Evolutionary conservation across 2,888 invertebrate genomes (phyloP).

Genomic region (Hypomecis atomaria): DNA sequence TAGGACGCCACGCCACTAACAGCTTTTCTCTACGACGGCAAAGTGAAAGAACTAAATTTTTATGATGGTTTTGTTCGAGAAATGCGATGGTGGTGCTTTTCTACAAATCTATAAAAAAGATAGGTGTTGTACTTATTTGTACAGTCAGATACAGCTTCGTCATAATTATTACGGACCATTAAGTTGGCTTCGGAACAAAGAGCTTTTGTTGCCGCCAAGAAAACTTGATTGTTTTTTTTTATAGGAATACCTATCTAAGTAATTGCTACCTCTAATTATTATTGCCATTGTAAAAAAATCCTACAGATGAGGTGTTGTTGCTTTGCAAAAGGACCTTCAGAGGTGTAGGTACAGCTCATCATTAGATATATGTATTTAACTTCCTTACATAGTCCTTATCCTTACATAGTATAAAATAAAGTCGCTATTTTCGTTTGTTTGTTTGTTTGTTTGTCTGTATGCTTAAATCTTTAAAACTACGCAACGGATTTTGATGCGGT

Average conservation of each 20-base stretch:
- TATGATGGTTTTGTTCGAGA: background rate
- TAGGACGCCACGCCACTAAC: constrained; percentile 3
- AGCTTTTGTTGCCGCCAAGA: constrained; percentile 41
- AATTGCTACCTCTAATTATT: constrained; percentile 7
- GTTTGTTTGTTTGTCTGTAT: no score
- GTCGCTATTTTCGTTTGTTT: no score
- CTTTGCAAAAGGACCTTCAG: no score
- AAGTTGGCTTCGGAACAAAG: constrained; percentile 41
- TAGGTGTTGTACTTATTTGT: constrained; percentile 1
- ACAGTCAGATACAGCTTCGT: constrained; percentile 27
- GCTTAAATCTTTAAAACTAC: no score
- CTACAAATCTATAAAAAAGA: background rate
- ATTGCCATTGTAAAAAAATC: background rate
- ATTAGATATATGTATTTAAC: no score
- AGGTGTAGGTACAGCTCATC: no score
- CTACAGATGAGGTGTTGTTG: no score
- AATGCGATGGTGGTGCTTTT: background rate
- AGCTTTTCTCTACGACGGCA: background rate
- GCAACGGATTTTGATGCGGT: no score
- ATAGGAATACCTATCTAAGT: constrained; percentile 26
- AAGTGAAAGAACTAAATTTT: background rate
- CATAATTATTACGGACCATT: constrained; percentile 39
- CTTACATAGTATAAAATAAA: no score
- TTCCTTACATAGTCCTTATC: no score
- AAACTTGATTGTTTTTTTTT: constrained; percentile 48